Conservation (phyloP, 2,888 invertebrate species). For the Zaprionus lineosus region DNA sequence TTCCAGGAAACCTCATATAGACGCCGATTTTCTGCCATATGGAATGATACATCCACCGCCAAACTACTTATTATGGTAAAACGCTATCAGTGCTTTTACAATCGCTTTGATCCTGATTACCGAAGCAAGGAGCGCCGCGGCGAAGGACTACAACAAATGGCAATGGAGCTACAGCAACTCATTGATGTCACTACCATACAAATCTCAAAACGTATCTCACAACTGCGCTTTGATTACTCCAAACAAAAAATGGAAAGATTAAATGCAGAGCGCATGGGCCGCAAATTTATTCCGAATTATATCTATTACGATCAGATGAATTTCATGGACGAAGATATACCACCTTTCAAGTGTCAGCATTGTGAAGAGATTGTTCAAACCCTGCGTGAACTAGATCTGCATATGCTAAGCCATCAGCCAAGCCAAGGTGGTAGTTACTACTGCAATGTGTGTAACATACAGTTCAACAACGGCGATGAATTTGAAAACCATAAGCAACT, state of each 20-base stretch:
- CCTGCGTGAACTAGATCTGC: constrained; percentile 73
- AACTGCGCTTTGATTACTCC: constrained; percentile 79
- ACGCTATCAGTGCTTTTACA: constrained; percentile 78
- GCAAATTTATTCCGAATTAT: constrained; percentile 72
- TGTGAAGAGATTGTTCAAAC: constrained; percentile 76
- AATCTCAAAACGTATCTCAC: constrained; percentile 79
- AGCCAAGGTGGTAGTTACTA: constrained; percentile 62
- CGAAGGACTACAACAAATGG: constrained; percentile 79
- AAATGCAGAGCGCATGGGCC: constrained; percentile 70
- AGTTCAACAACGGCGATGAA: constrained; percentile 70
- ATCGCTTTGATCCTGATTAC: constrained; percentile 78
- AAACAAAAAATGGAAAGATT: constrained; percentile 78
- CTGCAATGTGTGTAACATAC: constrained; percentile 71
- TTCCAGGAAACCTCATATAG: constrained; percentile 74
- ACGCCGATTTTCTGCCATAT: constrained; percentile 79
- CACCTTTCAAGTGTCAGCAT: constrained; percentile 79
- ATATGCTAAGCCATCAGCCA: constrained; percentile 71
- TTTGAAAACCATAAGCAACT: constrained; percentile 73
- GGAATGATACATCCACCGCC: constrained; percentile 79
- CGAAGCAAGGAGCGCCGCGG: constrained; percentile 80
- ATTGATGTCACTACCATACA: constrained; percentile 80
- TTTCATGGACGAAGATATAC: constrained; percentile 79
- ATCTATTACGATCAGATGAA: constrained; percentile 78
- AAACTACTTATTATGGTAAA: constrained; percentile 73
- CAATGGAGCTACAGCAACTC: constrained; percentile 67